Conservation (phyloP, 2,888 invertebrate species). For the Cantharis nigra region DNA sequence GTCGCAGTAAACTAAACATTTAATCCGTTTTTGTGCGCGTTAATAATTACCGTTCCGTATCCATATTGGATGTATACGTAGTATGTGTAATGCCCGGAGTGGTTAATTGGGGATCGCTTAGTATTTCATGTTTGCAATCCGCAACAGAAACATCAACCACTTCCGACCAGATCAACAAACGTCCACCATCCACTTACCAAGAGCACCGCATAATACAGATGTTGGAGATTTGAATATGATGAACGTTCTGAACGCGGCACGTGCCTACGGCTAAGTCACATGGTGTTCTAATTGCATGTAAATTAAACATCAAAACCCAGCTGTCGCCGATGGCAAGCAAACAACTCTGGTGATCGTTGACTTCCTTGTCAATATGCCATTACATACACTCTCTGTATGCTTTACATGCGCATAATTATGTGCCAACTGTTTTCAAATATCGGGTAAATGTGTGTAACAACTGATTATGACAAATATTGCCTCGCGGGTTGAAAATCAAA, state of each 20-base stretch:
- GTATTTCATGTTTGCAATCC: background rate
- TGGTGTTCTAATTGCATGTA: slow-evolving; percentile 30
- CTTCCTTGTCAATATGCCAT: slow-evolving; percentile 31
- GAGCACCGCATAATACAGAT: background rate
- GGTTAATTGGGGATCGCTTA: slow-evolving; percentile 6
- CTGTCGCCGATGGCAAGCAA: slow-evolving; percentile 22
- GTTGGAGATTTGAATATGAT: slow-evolving; percentile 17
- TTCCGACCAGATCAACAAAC: background rate
- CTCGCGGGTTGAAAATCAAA: background rate
- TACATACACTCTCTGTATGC: slow-evolving; percentile 22
- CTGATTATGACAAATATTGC: slow-evolving; percentile 9
- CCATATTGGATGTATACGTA: background rate
- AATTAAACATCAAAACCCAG: slow-evolving; percentile 26
- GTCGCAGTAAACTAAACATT: background rate
- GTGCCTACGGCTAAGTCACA: slow-evolving; percentile 19
- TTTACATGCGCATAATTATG: slow-evolving; percentile 29
- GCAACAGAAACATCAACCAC: background rate
- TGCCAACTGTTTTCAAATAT: slow-evolving; percentile 28
- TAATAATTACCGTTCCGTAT: background rate
- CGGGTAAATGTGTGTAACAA: slow-evolving; percentile 7
- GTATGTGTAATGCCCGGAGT: background rate
- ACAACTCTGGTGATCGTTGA: slow-evolving; percentile 15
- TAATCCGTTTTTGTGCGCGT: background rate
- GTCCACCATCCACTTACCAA: background rate
- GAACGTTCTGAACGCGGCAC: slow-evolving; percentile 8